Percentiles rank a stretch among this genome's conserved stretches.
phyloP scores from a whole-genome alignment of 2,113 vertebrate species.

The Eulemur macaco region DNA sequence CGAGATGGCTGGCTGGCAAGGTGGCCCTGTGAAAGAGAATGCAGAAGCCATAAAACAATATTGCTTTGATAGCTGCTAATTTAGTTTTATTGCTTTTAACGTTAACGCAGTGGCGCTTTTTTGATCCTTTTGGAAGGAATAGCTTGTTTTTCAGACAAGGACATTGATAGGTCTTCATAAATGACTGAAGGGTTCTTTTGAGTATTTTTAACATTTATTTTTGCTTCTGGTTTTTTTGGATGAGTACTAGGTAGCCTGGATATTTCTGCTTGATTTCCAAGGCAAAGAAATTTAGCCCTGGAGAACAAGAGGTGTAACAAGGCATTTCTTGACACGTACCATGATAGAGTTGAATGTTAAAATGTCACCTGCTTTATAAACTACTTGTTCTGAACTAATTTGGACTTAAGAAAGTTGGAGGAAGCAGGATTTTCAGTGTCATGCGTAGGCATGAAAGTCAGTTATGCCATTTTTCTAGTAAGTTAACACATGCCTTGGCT shows the following conservation, averaged over 20 bases:
- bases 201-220: neutral
- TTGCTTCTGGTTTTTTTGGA: conserved; percentile 13
- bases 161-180: neutral
- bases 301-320: conserved; percentile 6
- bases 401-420: conserved; percentile 38
- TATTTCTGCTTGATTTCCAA: neutral
- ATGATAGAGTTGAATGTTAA: neutral
- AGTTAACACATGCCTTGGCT: conserved; percentile 31
- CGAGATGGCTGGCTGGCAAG: neutral
- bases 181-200: neutral
- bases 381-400: conserved; percentile 20
- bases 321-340: conserved; percentile 1
- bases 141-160: neutral
- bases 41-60: neutral
- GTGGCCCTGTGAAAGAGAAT: neutral
- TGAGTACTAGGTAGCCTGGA: neutral
- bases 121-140: neutral
- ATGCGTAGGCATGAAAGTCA: neutral
- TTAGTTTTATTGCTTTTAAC: conserved; percentile 38
- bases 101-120: neutral
- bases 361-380: conserved; percentile 52
- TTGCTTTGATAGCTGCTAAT: conserved; percentile 28
- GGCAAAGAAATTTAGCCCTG: neutral
- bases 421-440: conserved; percentile 50
- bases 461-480: conserved; percentile 39